phyloP scores from a whole-genome alignment of 1,140 invertebrate species.

The Pseudomyrmex cubaensis region DNA sequence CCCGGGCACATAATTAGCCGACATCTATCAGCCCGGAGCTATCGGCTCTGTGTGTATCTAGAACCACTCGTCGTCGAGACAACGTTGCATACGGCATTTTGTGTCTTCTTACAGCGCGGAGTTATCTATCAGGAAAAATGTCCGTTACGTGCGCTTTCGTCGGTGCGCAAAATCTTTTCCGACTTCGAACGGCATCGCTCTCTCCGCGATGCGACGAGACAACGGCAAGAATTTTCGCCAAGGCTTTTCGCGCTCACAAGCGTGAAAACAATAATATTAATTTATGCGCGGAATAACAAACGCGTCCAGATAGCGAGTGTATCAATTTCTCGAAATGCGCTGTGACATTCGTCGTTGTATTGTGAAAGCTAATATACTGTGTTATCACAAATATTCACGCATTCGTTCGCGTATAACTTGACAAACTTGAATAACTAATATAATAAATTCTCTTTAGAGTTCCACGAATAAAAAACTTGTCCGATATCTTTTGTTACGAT shows the following conservation, averaged over 20 bases:
- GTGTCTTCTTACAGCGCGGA: constrained; percentile 58
- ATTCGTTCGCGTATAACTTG: not conserved
- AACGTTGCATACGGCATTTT: constrained; percentile 65
- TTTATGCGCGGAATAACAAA: constrained; percentile 2
- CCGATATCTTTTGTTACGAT: not conserved
- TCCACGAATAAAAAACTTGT: too few relatives aligned
- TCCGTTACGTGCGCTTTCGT: constrained; percentile 20
- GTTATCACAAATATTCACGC: constrained; percentile 7
- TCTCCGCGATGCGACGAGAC: constrained; percentile 3
- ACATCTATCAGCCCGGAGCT: constrained; percentile 86
- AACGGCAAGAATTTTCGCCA: not conserved
- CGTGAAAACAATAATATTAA: not conserved
- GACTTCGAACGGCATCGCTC: constrained; percentile 6
- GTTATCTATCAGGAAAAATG: constrained; percentile 61
- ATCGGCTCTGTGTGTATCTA: constrained; percentile 79
- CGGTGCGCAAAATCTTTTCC: constrained; percentile 33
- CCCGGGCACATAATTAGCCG: constrained; percentile 85
- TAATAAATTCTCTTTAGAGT: too few relatives aligned
- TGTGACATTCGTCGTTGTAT: not conserved
- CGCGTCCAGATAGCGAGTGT: not conserved
- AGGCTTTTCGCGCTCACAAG: too few relatives aligned
- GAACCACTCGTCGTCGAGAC: constrained; percentile 75
- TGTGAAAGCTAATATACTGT: not conserved
- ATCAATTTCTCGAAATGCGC: not conserved
- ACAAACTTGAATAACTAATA: too few relatives aligned